Base-by-base conservation (phyloP, 1,140 invertebrate species). In the Apocrypta bakeri region DNA sequence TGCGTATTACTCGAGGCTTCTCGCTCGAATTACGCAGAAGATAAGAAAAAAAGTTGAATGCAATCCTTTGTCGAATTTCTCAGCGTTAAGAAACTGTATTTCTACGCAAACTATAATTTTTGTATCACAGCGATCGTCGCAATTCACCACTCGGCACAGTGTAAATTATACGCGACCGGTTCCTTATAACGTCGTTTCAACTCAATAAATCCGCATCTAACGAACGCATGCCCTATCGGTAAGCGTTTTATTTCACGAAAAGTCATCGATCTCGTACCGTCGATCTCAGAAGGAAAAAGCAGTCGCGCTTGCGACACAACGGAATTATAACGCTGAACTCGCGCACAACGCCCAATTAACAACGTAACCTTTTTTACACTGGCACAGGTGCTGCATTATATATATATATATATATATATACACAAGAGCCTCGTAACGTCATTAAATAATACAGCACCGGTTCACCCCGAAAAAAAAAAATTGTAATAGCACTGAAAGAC, bases 371-470 rank as follows among this genome's bases (percentile, higher is more conserved):
- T 56, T 56, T 56, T 56, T 56, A 56, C 48, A 21, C 21, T 6
- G n/a, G n/a, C n/a, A n/a, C n/a, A n/a, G n/a, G n/a, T n/a, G n/a
- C n/a, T n/a, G n/a, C n/a, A n/a, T n/a, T n/a, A n/a, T n/a, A n/a
- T n/a, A n/a, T n/a, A n/a, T n/a, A n/a, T n/a, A n/a, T n/a, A n/a
- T n/a, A 56, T 4, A 56, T 21, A 0, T 12, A 63, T 14, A 17
- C 17, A 24, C 17, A 63, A 63, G 27, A 66, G 64, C 64, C 24
- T 12, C 64, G 64, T 66, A 66, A 66, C 64, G 64, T 29, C 64
- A 66, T 66, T 66, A 66, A 66, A 66, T 66, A 66, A 66, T 25
- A 27, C 25, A 6, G 24, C 64, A 66, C 21, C 48, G 48, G 48
- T 56, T 56, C 21, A 6, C 17, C 21, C 48, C 64, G 14, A 29